Evolutionary conservation across 2,888 invertebrate genomes (phyloP), one percentile per base, ranked within the genome.

Genomic region (Hirudinaria manillensis): DNA sequence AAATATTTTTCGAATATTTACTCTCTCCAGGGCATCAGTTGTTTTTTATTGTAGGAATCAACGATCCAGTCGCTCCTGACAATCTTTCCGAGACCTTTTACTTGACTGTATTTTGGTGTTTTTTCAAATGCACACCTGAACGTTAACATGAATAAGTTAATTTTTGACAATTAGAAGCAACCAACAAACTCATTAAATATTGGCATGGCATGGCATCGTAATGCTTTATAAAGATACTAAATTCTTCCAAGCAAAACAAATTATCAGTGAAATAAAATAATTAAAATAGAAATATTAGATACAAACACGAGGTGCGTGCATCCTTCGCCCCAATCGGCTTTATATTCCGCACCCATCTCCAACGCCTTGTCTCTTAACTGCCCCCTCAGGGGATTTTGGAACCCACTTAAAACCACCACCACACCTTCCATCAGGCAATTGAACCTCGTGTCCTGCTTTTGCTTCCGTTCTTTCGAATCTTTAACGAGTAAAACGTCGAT

Each of bases 251-350:
- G n/a, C 10, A 53, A 21, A 53, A 53, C 53, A 53, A 53, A 53
- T 13, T 53, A 16, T 29, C 36, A 24, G 6, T 38, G 24, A 3
- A 38, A n/a, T n/a, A 36, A 3, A 6, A 51, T 3, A 10, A 32
- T 27, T 3, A 68, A 68, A 68, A 36, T 67, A 67, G 13, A 66
- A 67, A 16, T 2, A 27, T 13, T 45, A 7, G 6, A 10, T 36
- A 87, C 90, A 88, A 86, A 93, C 92, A 95, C 88, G 78, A 95
- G 89, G 86, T 94, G 94, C 7, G 93, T 94, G 84, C 92, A 93
- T 36, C 83, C 84, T 27, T 85, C 82, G 72, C 88, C 82, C 93
- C 93, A 94, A 86, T 92, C 91, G 0, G 89, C 86, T 83, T 88
- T 89, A 83, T 92, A 93, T 79, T 87, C 88, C 0, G 93, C 94